phyloP scores from a whole-genome alignment of 2,888 invertebrate species.

The Fragum fragum region DNA sequence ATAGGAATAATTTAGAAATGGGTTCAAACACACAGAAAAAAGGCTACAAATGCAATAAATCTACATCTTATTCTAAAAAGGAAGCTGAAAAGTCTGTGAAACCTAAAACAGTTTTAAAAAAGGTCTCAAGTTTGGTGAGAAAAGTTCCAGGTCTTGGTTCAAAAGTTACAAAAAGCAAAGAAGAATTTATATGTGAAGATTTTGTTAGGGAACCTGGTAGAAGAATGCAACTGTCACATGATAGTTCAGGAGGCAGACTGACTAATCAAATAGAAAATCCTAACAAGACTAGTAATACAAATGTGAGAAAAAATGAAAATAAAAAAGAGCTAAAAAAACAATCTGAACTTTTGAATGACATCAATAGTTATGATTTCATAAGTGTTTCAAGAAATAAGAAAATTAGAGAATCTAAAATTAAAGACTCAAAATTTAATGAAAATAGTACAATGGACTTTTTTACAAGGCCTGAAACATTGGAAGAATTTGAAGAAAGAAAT shows the following conservation, averaged over 20 bases:
- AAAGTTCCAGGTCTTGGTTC: slow-evolving; percentile 7
- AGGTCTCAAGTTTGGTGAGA: slow-evolving; percentile 28
- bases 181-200: not conserved
- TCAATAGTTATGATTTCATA: too few species aligned
- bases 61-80: not conserved
- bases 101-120: slow-evolving; percentile 29
- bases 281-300: too few species aligned
- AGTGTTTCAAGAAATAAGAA: too few species aligned
- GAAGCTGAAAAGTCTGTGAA: slow-evolving; percentile 3
- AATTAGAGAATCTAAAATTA: not conserved
- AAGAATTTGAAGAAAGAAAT: slow-evolving; percentile 16
- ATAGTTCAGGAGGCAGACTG: too few species aligned
- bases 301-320: not conserved
- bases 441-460: slow-evolving; percentile 22
- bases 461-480: slow-evolving; percentile 8
- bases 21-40: too few species aligned
- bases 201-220: slow-evolving; percentile 11
- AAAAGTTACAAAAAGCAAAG: not conserved
- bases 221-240: not conserved
- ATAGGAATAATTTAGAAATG: too few species aligned
- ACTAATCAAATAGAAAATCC: too few species aligned
- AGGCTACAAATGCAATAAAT: not conserved
- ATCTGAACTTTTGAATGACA: too few species aligned
- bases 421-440: not conserved
- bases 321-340: not conserved